Conservation (phyloP, 2,888 invertebrate species). For the Scaptomyza tumidula region DNA sequence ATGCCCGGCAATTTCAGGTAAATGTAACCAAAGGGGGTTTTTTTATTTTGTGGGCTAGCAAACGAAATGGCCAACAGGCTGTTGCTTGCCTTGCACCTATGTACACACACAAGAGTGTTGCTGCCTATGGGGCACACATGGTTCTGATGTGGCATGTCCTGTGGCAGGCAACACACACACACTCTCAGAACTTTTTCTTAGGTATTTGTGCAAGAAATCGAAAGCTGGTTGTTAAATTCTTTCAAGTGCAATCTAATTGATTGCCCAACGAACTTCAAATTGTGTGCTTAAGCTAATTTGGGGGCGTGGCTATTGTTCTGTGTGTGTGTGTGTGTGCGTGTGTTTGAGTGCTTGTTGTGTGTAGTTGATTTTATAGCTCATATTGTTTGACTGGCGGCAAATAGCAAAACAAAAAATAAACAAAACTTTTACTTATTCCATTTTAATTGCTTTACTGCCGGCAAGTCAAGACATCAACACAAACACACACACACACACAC, state of each 20-base stretch:
- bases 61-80: conserved; percentile 52
- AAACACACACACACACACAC: conserved; percentile 14
- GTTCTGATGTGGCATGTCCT: conserved; percentile 23
- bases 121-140: conserved; percentile 11
- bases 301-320: conserved; percentile 1
- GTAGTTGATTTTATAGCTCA: conserved; percentile 19
- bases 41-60: background rate
- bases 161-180: conserved; percentile 41
- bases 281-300: conserved; percentile 21
- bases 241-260: conserved; percentile 48
- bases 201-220: conserved; percentile 49
- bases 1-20: conserved; percentile 3
- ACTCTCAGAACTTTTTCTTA: conserved; percentile 12
- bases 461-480: conserved; percentile 43
- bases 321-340: conserved; percentile 2
- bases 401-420: conserved; percentile 23
- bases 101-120: conserved; percentile 6
- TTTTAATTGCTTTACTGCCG: conserved; percentile 71
- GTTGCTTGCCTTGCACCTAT: conserved; percentile 47
- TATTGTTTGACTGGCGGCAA: conserved; percentile 45
- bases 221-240: conserved; percentile 28
- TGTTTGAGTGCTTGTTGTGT: background rate
- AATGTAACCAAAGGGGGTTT: background rate
- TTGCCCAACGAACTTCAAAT: conserved; percentile 45
- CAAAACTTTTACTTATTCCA: conserved; percentile 53